Conservation (phyloP, 1,140 invertebrate genomes). For the Halesus radiatus region DNA sequence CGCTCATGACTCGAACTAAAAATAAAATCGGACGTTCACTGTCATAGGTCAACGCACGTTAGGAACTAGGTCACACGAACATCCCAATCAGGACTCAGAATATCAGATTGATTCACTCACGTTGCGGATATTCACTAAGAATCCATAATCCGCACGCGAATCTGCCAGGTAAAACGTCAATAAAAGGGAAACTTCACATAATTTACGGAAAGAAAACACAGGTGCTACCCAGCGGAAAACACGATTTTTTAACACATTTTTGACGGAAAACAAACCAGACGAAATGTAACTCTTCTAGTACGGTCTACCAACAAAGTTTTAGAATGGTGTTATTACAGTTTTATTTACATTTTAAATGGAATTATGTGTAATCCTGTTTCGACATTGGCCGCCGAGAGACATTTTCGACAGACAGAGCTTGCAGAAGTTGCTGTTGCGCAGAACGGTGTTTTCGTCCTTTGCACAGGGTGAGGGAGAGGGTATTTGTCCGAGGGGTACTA, state of each 20-base stretch:
- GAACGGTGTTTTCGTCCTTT: not conserved
- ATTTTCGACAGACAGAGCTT: constrained; percentile 30
- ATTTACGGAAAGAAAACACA: constrained; percentile 23
- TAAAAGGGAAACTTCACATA: not conserved
- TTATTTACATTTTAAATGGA: constrained; percentile 24
- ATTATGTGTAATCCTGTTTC: constrained; percentile 4
- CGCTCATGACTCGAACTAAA: constrained; percentile 39
- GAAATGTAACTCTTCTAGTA: not conserved
- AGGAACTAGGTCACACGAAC: constrained; percentile 38
- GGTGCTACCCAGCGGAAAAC: not conserved
- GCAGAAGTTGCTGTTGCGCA: constrained; percentile 35
- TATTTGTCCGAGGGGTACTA: not conserved
- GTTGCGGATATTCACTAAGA: not conserved
- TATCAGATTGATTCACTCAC: not conserved
- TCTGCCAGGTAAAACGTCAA: constrained; percentile 3
- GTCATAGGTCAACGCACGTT: constrained; percentile 39
- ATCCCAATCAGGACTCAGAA: constrained; percentile 5
- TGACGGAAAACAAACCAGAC: not conserved
- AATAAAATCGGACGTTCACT: constrained; percentile 38
- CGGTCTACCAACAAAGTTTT: constrained; percentile 1
- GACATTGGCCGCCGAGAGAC: constrained; percentile 23
- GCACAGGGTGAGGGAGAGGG: constrained; percentile 18
- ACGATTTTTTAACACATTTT: not conserved
- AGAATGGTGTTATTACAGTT: not conserved
- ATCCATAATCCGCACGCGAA: not conserved